Base-by-base conservation (phyloP, 1,140 invertebrate genomes). In the Drosophila nigrodunni region DNA sequence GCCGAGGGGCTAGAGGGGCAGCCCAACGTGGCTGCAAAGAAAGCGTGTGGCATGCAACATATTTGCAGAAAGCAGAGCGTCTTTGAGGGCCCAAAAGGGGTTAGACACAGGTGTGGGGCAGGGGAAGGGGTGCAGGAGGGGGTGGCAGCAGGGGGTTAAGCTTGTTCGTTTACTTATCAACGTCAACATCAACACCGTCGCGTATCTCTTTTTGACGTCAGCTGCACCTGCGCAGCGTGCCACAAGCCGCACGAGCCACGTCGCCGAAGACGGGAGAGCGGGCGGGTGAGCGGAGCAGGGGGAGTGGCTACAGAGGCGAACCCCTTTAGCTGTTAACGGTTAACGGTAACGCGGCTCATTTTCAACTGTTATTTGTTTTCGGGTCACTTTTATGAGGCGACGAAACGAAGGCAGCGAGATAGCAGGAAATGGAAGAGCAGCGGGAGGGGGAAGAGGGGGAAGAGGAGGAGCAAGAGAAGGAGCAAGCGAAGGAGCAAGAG, bases 41-140 rank as follows among this genome's bases (percentile, higher is more conserved):
- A 80, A 77, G 82, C 79, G 75, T 87, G 78, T 49, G 52, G 82
- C 82, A 82, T 87, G 82, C 82, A 75, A 78, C 64, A 54, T 43
- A 13, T 43, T 10, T 11, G 47, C 21, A 30, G 34, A 50, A 11
- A 35, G 49, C 49, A 47, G 44, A 47, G 25, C 25, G 21, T 2
- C 21, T 11, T 3, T 7, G 15, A 10, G 49, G 25, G 4, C 25
- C 25, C 25, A 30, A 30, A 30, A 49, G 18, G 25, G 46, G 25
- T 30, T 6, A 30, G 6, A 6, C 25, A 6, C 25, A 2, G 25
- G 25, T 2, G 49, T 13, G 39, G 11, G 9, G 11, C 1, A n/a
- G 44, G 5, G 21, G 7, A 9, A 34, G 9, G 15, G 15, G 15
- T 15, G 8, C 21, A 7, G 25, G 8, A 0, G 6, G 4, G 35